These are phyloP conservation scores for Boleophthalmus pectinirostris DNA, from an alignment of 2,113 vertebrate genomes.

Conservation along the genomic window DNA sequence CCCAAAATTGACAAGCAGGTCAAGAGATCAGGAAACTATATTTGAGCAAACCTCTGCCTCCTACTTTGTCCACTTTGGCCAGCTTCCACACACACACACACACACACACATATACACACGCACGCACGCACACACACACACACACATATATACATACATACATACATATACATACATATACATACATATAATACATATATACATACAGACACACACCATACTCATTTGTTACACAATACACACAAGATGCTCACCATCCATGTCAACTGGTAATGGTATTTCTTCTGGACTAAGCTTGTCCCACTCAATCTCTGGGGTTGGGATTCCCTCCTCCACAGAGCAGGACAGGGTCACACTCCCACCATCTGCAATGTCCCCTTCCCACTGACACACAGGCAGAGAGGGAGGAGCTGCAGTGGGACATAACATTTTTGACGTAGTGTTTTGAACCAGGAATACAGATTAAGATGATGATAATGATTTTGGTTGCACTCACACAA, in stretches of 20 bases:
- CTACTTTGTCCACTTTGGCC: too few relatives aligned
- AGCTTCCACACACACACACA: too few relatives aligned
- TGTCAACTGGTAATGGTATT: constrained; percentile 69
- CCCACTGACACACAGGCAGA: constrained; percentile 74
- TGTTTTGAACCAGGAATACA: background rate
- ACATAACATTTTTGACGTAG: background rate
- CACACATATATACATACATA: too few relatives aligned
- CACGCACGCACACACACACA: too few relatives aligned
- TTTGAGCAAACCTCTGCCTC: too few relatives aligned
- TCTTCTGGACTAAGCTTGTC: constrained; percentile 72
- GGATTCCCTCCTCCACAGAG: constrained; percentile 71
- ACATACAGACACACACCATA: too few relatives aligned
- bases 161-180: too few relatives aligned
- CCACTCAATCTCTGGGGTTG: constrained; percentile 77
- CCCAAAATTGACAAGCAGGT: background rate
- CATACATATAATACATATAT: too few relatives aligned
- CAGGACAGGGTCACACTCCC: constrained; percentile 77
- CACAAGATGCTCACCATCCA: constrained; percentile 71
- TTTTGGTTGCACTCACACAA: constrained; percentile 61
- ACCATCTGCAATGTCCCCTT: constrained; percentile 67
- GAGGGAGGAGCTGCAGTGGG: constrained; percentile 74
- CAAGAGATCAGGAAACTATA: background rate
- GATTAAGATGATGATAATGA: too few relatives aligned
- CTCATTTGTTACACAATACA: too few relatives aligned
- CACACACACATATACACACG: too few relatives aligned